Base-by-base conservation (phyloP, 2,888 invertebrate species). In the Apamea epomidion region DNA sequence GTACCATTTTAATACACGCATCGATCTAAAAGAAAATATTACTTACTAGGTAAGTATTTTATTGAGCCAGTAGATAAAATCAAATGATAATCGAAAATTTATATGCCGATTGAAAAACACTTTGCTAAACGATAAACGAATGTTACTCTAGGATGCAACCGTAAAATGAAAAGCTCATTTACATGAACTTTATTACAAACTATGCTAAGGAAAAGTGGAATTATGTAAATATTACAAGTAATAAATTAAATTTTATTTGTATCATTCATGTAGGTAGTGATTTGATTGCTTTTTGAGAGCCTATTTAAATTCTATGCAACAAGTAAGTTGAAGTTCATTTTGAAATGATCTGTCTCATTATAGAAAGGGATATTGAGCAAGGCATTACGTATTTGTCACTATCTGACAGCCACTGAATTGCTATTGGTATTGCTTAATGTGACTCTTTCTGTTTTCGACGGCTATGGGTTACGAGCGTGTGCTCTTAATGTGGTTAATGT, bases 91-190 rank as follows among this genome's bases (percentile, higher is more conserved):
- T 29, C 5, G 10, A 60, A 48, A 25, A 76, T 75, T 48, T 54
- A 76, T 54, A 70, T 51, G 18, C 10, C 37, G 7, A 67, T 83
- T 51, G 42, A 65, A 82, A 82, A 73, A 64, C 69, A 76, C 65
- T 79, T 62, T 14, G 54, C 54, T 32, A n/a, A 70, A n/a, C 62
- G 37, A 76, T 84, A 80, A 87, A 75, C 29, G 14, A 69, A 76
- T 83, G 72, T 16, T 77, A 78, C 78, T 81, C 83, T 76, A 78
- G 76, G 78, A 76, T 83, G 29, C 76, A 45, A 80, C 72, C 81
- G 76, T 85, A 87, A 89, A 87, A 89, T 82, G 74, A 81, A 81
- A 87, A 78, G 45, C 60, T 72, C 14, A 83, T 87, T 81, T 80
- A 84, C 79, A 83, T 89, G 65, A 84, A 72, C 68, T 84, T 87